Conservation (phyloP, 1,140 invertebrate species). For the Leptinotarsa texana region DNA sequence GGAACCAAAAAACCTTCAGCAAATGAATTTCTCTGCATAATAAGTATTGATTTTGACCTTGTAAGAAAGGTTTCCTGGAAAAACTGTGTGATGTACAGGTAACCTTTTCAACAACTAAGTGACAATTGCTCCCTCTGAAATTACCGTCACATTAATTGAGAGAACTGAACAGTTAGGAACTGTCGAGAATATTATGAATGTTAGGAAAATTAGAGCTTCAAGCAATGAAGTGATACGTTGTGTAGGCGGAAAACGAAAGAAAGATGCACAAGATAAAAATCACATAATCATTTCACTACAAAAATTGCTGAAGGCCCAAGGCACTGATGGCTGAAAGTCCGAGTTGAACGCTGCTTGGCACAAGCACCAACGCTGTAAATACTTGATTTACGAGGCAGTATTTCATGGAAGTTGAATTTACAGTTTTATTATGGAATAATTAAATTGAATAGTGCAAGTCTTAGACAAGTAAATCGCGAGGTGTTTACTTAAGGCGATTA, state of each 20-base stretch:
- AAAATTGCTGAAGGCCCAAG: neutral
- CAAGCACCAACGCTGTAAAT: constrained; percentile 5
- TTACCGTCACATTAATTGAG: too few species aligned
- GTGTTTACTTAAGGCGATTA: neutral
- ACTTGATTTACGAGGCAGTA: constrained; percentile 8
- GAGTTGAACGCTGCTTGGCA: neutral
- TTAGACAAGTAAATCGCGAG: neutral
- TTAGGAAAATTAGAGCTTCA: neutral
- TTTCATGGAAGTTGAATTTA: neutral
- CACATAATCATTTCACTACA: neutral
- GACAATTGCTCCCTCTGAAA: too few species aligned
- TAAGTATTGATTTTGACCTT: too few species aligned
- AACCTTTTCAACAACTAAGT: too few species aligned
- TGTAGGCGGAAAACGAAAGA: neutral
- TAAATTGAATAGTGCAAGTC: constrained; percentile 1
- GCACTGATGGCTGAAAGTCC: neutral
- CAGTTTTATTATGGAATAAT: constrained; percentile 9
- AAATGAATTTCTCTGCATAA: too few species aligned
- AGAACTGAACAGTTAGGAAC: neutral
- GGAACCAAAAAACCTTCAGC: too few species aligned
- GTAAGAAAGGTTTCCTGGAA: too few species aligned
- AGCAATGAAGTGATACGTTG: neutral
- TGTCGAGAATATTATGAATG: neutral
- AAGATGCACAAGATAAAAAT: neutral
- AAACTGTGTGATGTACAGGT: too few species aligned